Conservation (phyloP, 1,140 invertebrate species). For the Aphelenchoides avenae region DNA sequence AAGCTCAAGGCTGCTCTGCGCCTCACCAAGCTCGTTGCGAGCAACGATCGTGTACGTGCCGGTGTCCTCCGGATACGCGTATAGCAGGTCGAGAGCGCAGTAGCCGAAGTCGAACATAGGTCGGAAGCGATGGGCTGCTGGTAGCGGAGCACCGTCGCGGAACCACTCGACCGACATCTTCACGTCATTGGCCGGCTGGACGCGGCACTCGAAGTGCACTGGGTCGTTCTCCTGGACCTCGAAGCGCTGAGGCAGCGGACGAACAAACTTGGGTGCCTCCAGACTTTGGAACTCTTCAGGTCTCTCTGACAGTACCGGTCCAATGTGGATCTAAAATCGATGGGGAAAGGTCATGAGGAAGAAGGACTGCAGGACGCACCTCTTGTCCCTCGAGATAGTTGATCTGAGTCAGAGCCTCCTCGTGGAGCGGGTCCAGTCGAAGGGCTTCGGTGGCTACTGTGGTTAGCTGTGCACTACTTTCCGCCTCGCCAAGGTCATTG, state of each 20-base stretch:
- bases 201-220: constrained; percentile 63
- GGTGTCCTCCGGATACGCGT: constrained; percentile 57
- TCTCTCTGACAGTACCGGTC: constrained; percentile 45
- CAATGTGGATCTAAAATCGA: constrained; percentile 45
- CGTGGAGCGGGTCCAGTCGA: constrained; percentile 45
- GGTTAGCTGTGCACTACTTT: constrained; percentile 37
- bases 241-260: constrained; percentile 36
- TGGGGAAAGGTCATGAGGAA: constrained; percentile 8
- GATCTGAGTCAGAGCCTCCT: constrained; percentile 46
- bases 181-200: constrained; percentile 63
- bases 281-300: constrained; percentile 52
- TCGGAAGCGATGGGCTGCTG: constrained; percentile 76
- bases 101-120: constrained; percentile 91
- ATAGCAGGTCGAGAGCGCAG: constrained; percentile 78
- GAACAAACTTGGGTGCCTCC: constrained; percentile 46
- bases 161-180: constrained; percentile 67
- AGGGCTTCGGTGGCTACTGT: constrained; percentile 34
- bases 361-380: not conserved
- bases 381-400: constrained; percentile 44
- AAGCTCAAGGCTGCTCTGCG: constrained; percentile 45
- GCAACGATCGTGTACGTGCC: constrained; percentile 56
- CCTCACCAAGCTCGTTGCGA: constrained; percentile 53
- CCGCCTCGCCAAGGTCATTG: constrained; percentile 77
- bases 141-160: constrained; percentile 51
- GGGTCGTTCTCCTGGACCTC: constrained; percentile 61